phyloP scores from a whole-genome alignment of 1,140 invertebrate genomes.

The Plectrocnemia conspersa region DNA sequence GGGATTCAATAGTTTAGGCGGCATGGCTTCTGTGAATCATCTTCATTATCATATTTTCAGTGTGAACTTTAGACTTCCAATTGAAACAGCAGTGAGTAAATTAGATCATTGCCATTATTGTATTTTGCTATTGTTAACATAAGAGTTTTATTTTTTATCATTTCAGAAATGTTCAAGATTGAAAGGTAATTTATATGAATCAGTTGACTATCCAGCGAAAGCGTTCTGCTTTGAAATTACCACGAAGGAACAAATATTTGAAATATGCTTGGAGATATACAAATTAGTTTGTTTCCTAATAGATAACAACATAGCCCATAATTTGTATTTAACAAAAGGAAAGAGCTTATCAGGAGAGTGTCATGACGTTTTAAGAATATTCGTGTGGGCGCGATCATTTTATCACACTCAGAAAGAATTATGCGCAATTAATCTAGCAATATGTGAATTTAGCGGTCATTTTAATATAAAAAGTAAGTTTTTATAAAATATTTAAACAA shows the following conservation, averaged over 20 bases:
- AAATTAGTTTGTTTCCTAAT: conserved; percentile 53
- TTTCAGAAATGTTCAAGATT: conserved; percentile 50
- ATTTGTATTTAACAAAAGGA: conserved; percentile 62
- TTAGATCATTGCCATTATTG: no score
- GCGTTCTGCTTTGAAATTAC: conserved; percentile 61
- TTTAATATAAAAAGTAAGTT: conserved; percentile 59
- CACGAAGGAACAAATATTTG: conserved; percentile 39
- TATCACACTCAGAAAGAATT: conserved; percentile 52
- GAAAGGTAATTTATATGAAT: conserved; percentile 47
- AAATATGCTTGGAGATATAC: conserved; percentile 43
- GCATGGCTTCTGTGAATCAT: conserved; percentile 76
- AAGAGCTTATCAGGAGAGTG: conserved; percentile 34
- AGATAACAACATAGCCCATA: conserved; percentile 59
- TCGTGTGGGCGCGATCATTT: conserved; percentile 61
- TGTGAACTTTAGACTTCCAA: conserved; percentile 55
- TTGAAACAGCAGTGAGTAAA: conserved; percentile 61
- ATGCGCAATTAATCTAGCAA: conserved; percentile 55
- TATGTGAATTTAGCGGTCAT: conserved; percentile 65
- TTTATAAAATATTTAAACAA: conserved; percentile 1
- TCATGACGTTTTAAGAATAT: conserved; percentile 52
- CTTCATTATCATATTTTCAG: conserved; percentile 73
- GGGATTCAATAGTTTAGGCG: conserved; percentile 73
- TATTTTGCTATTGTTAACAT: no score
- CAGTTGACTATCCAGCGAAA: conserved; percentile 54
- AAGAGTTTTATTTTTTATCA: conserved; percentile 8